Evolutionary conservation across 2,113 vertebrate genomes (phyloP).

Genomic region (Lamprotornis superbus): DNA sequence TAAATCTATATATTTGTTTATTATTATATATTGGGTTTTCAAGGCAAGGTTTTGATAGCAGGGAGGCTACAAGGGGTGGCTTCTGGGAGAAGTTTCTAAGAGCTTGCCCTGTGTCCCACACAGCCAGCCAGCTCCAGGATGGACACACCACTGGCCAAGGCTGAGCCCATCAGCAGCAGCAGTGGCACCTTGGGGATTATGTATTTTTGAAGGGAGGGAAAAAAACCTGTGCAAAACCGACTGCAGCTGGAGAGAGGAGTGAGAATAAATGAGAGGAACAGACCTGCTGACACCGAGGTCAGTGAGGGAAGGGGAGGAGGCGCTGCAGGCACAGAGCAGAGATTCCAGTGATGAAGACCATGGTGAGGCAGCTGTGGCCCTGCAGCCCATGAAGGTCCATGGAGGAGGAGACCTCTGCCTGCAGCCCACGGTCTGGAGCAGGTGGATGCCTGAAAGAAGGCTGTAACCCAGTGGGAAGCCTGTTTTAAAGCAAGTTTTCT

Average conservation of each 20-base stretch:
- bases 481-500: neutral
- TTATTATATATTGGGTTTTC: neutral
- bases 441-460: neutral
- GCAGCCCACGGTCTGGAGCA: neutral
- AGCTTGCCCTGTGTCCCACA: neutral
- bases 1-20: neutral
- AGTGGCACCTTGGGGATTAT: neutral
- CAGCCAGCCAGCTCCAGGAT: neutral
- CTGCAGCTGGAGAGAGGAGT: neutral
- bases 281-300: neutral
- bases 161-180: too few species aligned
- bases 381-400: neutral
- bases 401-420: neutral
- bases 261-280: neutral
- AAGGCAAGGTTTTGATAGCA: neutral
- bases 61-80: neutral
- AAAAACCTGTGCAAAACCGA: neutral
- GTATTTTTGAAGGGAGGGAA: neutral
- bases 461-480: neutral
- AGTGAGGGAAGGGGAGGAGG: neutral
- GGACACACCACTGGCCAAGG: too few species aligned
- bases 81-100: neutral
- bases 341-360: neutral
- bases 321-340: neutral
- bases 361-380: neutral